Evolutionary conservation across 2,113 vertebrate genomes (phyloP).

Genomic region (Erinaceus europaeus): DNA sequence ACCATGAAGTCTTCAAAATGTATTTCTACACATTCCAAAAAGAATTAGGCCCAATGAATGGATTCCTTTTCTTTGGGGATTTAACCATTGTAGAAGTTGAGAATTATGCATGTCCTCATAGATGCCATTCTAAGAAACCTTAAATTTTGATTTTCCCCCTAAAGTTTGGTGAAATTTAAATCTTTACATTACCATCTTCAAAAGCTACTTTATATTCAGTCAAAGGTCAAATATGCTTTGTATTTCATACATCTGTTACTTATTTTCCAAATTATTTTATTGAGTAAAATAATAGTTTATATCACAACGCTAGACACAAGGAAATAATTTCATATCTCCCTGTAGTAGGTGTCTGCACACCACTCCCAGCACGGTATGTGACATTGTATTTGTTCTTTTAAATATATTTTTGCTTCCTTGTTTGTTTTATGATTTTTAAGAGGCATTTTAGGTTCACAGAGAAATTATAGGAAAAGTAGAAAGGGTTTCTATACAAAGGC

Average conservation of each 20-base stretch:
- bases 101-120: conserved; percentile 19
- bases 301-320: too few species aligned
- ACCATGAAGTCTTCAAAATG: neutral
- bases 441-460: neutral
- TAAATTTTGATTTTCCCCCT: neutral
- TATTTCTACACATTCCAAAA: conserved; percentile 22
- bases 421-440: neutral
- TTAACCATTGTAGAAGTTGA: neutral
- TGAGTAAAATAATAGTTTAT: too few species aligned
- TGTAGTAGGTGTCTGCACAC: too few species aligned
- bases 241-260: too few species aligned
- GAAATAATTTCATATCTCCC: too few species aligned
- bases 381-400: neutral
- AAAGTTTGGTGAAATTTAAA: neutral
- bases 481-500: neutral
- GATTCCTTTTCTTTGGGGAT: neutral
- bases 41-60: conserved; percentile 22
- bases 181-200: neutral
- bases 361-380: too few species aligned
- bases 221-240: neutral
- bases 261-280: too few species aligned
- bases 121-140: neutral
- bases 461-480: neutral
- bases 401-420: neutral
- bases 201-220: neutral